These are phyloP conservation scores for Hydropsyche tenuis DNA, from an alignment of 1,140 invertebrate species.

Conservation along the genomic window DNA sequence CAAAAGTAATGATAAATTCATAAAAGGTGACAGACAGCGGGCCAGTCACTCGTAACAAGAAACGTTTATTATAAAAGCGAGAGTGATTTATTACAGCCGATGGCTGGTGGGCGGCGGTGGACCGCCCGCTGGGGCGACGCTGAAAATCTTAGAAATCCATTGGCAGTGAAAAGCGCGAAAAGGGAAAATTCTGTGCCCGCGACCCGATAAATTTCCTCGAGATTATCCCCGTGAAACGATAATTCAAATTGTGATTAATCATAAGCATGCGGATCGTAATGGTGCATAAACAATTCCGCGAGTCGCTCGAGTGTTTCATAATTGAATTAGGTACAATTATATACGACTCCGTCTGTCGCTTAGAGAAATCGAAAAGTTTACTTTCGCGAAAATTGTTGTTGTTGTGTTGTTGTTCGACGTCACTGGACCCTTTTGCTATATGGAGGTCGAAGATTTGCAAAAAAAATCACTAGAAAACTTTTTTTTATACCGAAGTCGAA, in stretches of 20 bases:
- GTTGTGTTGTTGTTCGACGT: constrained; percentile 3
- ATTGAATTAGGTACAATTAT: constrained; percentile 1
- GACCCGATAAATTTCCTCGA: neutral
- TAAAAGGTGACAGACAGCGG: constrained; percentile 47
- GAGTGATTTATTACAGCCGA: constrained; percentile 45
- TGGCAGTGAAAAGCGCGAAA: constrained; percentile 25
- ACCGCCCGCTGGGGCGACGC: constrained; percentile 26
- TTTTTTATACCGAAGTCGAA: constrained; percentile 5
- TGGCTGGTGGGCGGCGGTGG: too few relatives aligned
- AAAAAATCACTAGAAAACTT: constrained; percentile 20
- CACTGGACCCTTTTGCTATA: constrained; percentile 8
- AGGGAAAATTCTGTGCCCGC: neutral
- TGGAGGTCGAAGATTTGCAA: neutral
- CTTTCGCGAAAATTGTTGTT: constrained; percentile 18
- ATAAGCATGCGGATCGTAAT: too few relatives aligned
- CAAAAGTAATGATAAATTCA: constrained; percentile 50
- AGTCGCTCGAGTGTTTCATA: neutral
- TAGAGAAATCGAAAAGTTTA: constrained; percentile 13
- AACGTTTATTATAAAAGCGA: constrained; percentile 46
- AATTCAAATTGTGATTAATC: too few relatives aligned
- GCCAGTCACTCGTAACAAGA: constrained; percentile 47
- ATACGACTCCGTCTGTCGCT: neutral
- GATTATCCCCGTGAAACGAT: too few relatives aligned
- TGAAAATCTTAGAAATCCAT: constrained; percentile 33
- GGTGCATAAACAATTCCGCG: too few relatives aligned